These are phyloP conservation scores for Myotis vivesi DNA, from an alignment of 2,797 vertebrate species.

Conservation along the genomic window DNA sequence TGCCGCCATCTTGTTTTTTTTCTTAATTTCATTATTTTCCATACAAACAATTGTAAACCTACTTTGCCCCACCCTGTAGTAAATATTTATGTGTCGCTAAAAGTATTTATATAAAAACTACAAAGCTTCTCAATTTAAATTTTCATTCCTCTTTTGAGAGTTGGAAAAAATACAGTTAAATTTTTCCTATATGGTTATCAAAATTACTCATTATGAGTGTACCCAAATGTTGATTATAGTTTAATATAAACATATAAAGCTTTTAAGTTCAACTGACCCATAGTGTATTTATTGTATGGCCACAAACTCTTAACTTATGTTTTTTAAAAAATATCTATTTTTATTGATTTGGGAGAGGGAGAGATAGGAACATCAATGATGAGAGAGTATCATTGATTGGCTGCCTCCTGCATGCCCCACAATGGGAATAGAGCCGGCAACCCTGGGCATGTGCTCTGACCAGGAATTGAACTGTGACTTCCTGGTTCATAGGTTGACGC, in stretches of 20 bases:
- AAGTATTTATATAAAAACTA: background rate
- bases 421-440: too few relatives aligned
- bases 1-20: too few relatives aligned
- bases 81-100: background rate
- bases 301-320: background rate
- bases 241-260: background rate
- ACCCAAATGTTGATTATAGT: background rate
- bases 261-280: conserved; percentile 8
- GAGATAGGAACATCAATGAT: too few relatives aligned
- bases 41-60: background rate
- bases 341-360: too few relatives aligned
- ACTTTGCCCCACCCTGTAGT: background rate
- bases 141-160: background rate
- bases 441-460: too few relatives aligned
- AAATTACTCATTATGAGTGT: background rate
- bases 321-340: too few relatives aligned
- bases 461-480: too few relatives aligned
- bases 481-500: too few relatives aligned
- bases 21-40: background rate
- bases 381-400: too few relatives aligned
- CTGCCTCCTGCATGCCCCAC: too few relatives aligned
- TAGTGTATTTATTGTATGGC: background rate
- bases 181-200: background rate
- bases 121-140: background rate
- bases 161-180: background rate